phyloP scores from a whole-genome alignment of 2,797 vertebrate genomes.

The Sebastes itinus region DNA sequence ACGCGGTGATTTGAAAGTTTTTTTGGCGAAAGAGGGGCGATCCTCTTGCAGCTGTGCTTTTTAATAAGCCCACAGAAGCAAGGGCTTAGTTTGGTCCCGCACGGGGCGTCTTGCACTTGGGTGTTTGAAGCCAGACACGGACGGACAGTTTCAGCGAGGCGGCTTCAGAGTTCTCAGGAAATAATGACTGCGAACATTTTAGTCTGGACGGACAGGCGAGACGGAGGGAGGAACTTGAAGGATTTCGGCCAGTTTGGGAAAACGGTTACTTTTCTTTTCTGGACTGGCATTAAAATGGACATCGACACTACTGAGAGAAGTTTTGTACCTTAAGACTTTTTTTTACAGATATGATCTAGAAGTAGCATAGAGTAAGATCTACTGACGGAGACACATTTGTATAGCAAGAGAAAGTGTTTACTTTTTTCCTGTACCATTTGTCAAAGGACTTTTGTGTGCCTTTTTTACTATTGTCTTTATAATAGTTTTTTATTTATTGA shows the following conservation, averaged over 20 bases:
- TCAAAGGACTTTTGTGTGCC: slow-evolving; percentile 98
- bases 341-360: slow-evolving; percentile 81
- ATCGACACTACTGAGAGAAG: slow-evolving; percentile 91
- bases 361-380: slow-evolving; percentile 85
- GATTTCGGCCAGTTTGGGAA: slow-evolving; percentile 80
- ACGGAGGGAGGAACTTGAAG: slow-evolving; percentile 76
- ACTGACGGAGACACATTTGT: slow-evolving; percentile 90
- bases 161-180: slow-evolving; percentile 92
- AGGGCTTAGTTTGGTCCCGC: slow-evolving; percentile 78
- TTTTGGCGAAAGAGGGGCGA: slow-evolving; percentile 61
- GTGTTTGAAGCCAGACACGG: slow-evolving; percentile 87
- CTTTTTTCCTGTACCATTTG: slow-evolving; percentile 90
- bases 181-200: slow-evolving; percentile 87
- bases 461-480: slow-evolving; percentile 99
- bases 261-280: slow-evolving; percentile 64
- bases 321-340: slow-evolving; percentile 86
- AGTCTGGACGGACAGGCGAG: slow-evolving; percentile 77
- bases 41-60: slow-evolving; percentile 86
- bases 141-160: slow-evolving; percentile 72
- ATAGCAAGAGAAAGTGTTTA: slow-evolving; percentile 88
- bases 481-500: slow-evolving; percentile 90
- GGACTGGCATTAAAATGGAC: slow-evolving; percentile 81
- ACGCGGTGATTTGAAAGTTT: slow-evolving; percentile 67
- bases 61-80: slow-evolving; percentile 78
- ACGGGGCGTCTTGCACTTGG: slow-evolving; percentile 86